Evolutionary conservation across 92 coral and sea anemone species (phyloP), one percentile per base, ranked within the genome.

Genomic region (Actinostola sp.): DNA sequence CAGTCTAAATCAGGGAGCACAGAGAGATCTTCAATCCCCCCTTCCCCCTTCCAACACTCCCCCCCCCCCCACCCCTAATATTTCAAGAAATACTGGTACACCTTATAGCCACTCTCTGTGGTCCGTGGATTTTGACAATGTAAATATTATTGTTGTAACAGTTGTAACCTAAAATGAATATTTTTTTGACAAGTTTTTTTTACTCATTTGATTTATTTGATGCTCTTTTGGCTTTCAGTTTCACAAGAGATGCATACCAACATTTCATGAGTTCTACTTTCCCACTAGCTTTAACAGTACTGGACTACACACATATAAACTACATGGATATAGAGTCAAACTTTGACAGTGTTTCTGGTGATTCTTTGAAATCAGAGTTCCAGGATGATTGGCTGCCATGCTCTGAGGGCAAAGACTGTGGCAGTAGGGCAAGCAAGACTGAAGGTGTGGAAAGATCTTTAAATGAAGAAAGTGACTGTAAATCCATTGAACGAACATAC

Each of bases 191-290:
- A n/a, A n/a, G n/a, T n/a, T n/a, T n/a, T n/a, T n/a, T n/a, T n/a
- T n/a, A n/a, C n/a, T n/a, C n/a, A n/a, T n/a, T n/a, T n/a, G n/a
- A n/a, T n/a, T n/a, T n/a, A n/a, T n/a, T n/a, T n/a, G n/a, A n/a
- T n/a, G n/a, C 42, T 8, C 31, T 38, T 32, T 38, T 36, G 35
- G 3, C 58, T 30, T 52, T 12, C 52, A 89, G 94, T 38, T 89
- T 80, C 78, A 89, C 88, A 63, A 85, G 73, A 68, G 80, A 78
- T 85, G 90, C 94, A 7, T 85, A 85, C 63, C 84, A 78, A 29
- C 82, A 63, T 15, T 85, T 70, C 8, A 85, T 85, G 85, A 81
- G 91, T 25, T 89, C 94, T 5, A 26, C 55, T 20, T 81, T 71
- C 51, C 88, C 94, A 33, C 53, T 89, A 19, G 87, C 77, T 3